These are phyloP conservation scores for Tragulus kanchil DNA, from an alignment of 2,113 vertebrate species.

Conservation along the genomic window DNA sequence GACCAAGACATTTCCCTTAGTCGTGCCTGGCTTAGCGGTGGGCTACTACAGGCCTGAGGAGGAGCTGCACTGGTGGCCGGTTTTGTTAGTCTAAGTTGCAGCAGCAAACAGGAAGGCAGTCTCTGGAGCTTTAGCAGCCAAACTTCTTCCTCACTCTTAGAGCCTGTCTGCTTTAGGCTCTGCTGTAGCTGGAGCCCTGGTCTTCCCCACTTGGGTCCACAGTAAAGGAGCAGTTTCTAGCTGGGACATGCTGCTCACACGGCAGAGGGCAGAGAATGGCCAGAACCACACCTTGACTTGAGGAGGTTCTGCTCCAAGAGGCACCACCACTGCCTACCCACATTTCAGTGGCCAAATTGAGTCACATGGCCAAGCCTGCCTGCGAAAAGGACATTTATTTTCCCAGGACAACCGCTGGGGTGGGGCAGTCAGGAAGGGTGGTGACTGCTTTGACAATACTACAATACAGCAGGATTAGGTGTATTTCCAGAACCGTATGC, in stretches of 20 bases:
- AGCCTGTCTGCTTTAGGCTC: neutral
- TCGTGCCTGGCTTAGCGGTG: neutral
- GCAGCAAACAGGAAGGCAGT: fast-evolving
- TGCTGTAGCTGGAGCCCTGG: fast-evolving
- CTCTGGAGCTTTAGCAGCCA: neutral
- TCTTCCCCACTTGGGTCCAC: neutral
- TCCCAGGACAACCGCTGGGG: neutral
- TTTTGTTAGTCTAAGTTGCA: neutral
- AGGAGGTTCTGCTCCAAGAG: neutral
- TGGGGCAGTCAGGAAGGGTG: neutral
- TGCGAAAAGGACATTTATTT: neutral
- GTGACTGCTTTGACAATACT: neutral
- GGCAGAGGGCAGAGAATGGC: neutral
- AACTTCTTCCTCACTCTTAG: neutral
- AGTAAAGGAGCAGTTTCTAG: neutral
- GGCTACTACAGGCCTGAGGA: neutral
- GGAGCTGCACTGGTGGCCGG: neutral
- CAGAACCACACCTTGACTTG: neutral
- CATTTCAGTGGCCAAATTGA: neutral
- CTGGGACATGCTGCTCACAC: neutral
- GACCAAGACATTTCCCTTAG: neutral
- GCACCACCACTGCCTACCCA: neutral
- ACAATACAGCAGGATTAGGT: too few relatives aligned
- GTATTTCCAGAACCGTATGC: neutral
- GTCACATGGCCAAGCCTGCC: neutral